Percentiles rank a stretch among this genome's conserved stretches.
These are phyloP conservation scores for Bombylius discolor DNA, from an alignment of 2,888 invertebrate species.

Conservation along the genomic window DNA sequence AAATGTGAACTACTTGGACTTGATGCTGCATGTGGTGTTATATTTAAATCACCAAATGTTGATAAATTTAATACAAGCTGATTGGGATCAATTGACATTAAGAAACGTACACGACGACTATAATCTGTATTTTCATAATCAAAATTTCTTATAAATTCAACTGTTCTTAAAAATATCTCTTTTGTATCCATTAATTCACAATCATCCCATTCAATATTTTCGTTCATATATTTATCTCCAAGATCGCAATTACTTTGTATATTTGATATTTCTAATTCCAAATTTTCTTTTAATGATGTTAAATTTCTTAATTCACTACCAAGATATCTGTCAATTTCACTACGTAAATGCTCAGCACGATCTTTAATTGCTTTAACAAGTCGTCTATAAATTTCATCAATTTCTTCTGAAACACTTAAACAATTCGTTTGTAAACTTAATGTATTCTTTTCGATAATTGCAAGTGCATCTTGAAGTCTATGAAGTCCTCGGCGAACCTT, in stretches of 20 bases:
- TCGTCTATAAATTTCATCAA: conserved; percentile 82
- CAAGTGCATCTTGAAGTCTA: conserved; percentile 73
- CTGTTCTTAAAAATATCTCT: conserved; percentile 89
- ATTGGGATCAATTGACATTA: conserved; percentile 85
- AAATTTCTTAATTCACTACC: conserved; percentile 76
- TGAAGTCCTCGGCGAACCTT: conserved; percentile 72
- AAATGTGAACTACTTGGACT: conserved; percentile 39
- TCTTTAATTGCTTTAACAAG: conserved; percentile 81
- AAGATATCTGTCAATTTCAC: conserved; percentile 85
- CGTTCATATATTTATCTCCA: conserved; percentile 87
- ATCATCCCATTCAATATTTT: conserved; percentile 83
- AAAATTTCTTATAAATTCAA: conserved; percentile 88
- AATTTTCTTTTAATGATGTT: conserved; percentile 77
- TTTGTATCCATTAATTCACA: conserved; percentile 89
- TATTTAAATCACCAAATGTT: conserved; percentile 81
- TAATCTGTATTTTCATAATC: conserved; percentile 89
- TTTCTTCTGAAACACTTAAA: conserved; percentile 79
- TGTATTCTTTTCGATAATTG: conserved; percentile 78
- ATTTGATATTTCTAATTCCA: conserved; percentile 89
- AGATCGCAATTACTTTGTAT: conserved; percentile 94
- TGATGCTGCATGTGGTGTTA: conserved; percentile 45
- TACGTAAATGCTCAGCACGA: conserved; percentile 71
- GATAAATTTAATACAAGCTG: conserved; percentile 77
- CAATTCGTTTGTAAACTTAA: conserved; percentile 80
- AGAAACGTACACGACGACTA: conserved; percentile 69